phyloP scores from a whole-genome alignment of 2,888 invertebrate genomes.

The Polymixis flavicincta region DNA sequence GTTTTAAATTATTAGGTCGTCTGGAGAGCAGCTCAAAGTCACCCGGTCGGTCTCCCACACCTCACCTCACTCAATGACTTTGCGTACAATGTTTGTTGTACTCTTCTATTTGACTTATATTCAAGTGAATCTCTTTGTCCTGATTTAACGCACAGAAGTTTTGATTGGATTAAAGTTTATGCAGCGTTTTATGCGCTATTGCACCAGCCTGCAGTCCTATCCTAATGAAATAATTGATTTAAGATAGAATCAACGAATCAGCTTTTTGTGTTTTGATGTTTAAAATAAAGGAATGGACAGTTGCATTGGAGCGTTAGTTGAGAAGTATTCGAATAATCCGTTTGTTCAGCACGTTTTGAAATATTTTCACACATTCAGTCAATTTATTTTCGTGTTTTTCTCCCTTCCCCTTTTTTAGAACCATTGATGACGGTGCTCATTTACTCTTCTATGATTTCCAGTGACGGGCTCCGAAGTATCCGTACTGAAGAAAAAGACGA shows the following conservation, averaged over 20 bases:
- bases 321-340: neutral
- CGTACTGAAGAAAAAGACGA: conserved; percentile 91
- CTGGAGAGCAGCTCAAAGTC: conserved; percentile 87
- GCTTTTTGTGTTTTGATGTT: conserved; percentile 9
- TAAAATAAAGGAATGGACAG: neutral
- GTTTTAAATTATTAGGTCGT: conserved; percentile 82
- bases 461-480: conserved; percentile 84
- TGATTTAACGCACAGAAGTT: conserved; percentile 23
- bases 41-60: conserved; percentile 79
- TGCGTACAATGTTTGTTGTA: conserved; percentile 60
- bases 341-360: neutral
- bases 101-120: conserved; percentile 58
- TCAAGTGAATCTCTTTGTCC: conserved; percentile 54
- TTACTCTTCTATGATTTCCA: conserved; percentile 68
- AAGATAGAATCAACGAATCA: conserved; percentile 10
- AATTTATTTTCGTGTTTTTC: neutral
- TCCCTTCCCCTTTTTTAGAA: neutral
- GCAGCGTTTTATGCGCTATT: conserved; percentile 5
- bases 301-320: neutral
- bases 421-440: conserved; percentile 10
- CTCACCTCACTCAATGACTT: conserved; percentile 73
- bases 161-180: conserved; percentile 23
- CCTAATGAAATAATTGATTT: conserved; percentile 14
- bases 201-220: neutral
- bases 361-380: neutral